A percentile compares a stretch with the other conserved stretches of the same genome.
Conservation (phyloP, 2,113 vertebrate genomes). For the Loxodonta africana region DNA sequence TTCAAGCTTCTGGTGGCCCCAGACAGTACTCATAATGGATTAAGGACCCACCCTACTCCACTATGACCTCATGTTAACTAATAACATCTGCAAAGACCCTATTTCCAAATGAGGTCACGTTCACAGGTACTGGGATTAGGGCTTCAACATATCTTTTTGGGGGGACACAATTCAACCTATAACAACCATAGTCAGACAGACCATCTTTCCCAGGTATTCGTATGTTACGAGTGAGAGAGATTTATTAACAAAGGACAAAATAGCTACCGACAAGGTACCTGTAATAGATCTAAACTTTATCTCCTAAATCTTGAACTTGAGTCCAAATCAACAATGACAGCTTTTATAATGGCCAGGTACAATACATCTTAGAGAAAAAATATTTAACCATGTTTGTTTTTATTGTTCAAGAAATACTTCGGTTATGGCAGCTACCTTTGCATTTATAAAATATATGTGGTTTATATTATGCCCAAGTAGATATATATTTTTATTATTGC, state of each 20-base stretch:
- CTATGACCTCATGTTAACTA: too few species aligned
- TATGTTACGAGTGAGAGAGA: neutral
- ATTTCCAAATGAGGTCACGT: too few species aligned
- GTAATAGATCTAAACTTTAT: neutral
- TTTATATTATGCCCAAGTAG: constrained; percentile 24
- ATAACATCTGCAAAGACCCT: too few species aligned
- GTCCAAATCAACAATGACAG: neutral
- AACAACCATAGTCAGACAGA: neutral
- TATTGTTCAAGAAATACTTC: neutral
- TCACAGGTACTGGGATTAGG: too few species aligned
- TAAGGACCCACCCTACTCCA: too few species aligned
- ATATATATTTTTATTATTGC: neutral
- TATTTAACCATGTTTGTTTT: neutral
- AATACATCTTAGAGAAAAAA: neutral
- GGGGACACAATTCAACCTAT: too few species aligned
- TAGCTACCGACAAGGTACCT: neutral
- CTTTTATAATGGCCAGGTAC: neutral
- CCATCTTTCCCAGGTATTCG: neutral
- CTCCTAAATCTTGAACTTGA: neutral
- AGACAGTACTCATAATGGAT: too few species aligned
- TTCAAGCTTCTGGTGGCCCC: too few species aligned
- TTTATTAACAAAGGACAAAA: neutral
- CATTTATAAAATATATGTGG: constrained; percentile 16
- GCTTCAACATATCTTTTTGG: too few species aligned
- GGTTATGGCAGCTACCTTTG: neutral